phyloP scores from a whole-genome alignment of 2,797 vertebrate genomes.

The Carcharodon carcharias region DNA sequence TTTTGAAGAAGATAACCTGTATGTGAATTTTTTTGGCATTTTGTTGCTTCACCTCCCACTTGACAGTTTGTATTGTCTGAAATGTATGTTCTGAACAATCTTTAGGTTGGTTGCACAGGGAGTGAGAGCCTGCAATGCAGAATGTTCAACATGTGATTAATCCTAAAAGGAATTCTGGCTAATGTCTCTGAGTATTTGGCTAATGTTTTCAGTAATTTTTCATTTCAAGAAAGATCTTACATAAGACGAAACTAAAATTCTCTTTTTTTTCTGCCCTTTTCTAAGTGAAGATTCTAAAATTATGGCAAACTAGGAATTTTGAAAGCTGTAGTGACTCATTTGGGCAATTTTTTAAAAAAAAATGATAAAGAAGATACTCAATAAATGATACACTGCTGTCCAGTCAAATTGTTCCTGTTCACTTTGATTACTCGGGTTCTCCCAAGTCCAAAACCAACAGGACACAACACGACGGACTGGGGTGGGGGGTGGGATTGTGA shows the following conservation, averaged over 20 bases:
- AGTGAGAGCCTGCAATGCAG: background rate
- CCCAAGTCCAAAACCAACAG: background rate
- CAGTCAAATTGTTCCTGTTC: background rate
- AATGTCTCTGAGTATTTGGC: background rate
- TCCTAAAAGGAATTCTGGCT: background rate
- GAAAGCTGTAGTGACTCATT: background rate
- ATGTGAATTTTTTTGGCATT: constrained; percentile 6
- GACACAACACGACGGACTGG: background rate
- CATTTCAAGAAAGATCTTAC: background rate
- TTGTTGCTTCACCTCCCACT: background rate
- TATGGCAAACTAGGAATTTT: background rate
- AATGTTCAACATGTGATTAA: background rate
- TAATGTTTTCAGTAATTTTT: background rate
- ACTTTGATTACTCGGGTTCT: background rate
- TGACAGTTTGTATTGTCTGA: background rate
- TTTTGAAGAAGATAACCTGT: background rate
- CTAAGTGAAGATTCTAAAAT: background rate
- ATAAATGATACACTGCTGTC: background rate
- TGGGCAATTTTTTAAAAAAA: background rate
- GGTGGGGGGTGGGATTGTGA: background rate
- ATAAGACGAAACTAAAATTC: background rate
- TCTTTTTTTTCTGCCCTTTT: background rate
- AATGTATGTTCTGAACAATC: background rate
- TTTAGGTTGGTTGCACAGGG: background rate
- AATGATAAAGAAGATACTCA: background rate